These are phyloP conservation scores for Coptodon bakossiorum DNA, from an alignment of 2,113 vertebrate genomes.

Conservation along the genomic window DNA sequence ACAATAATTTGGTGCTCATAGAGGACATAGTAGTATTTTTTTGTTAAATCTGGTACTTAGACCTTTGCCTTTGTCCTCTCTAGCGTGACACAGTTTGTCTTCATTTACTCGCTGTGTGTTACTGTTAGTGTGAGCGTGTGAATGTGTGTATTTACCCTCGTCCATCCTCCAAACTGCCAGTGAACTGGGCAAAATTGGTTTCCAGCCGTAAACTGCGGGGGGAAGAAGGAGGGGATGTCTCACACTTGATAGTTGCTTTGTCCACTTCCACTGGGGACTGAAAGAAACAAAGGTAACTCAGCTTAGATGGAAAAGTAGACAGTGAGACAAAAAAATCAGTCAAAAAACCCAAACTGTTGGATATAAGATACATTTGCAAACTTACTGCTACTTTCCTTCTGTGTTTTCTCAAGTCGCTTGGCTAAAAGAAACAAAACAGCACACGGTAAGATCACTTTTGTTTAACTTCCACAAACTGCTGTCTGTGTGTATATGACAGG, in stretches of 20 bases:
- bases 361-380: conserved; percentile 18
- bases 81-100: background rate
- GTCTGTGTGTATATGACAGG: background rate
- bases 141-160: conserved; percentile 74
- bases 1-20: background rate
- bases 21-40: background rate
- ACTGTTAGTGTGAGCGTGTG: background rate
- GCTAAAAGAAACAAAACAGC: conserved; percentile 71
- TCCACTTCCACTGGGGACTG: conserved; percentile 93
- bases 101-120: background rate
- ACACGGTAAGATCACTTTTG: background rate
- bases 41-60: background rate
- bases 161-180: conserved; percentile 87
- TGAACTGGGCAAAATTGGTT: conserved; percentile 84
- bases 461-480: background rate
- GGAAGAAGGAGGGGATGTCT: conserved; percentile 93
- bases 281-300: background rate
- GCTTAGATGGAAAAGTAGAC: background rate
- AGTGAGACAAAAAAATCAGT: background rate
- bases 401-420: conserved; percentile 96
- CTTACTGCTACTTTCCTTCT: conserved; percentile 92
- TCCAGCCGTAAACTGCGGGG: conserved; percentile 87
- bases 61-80: background rate
- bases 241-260: conserved; percentile 97
- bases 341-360: background rate